These are phyloP conservation scores for Intellagama lesueurii DNA, from an alignment of 2,797 vertebrate species.

Conservation along the genomic window DNA sequence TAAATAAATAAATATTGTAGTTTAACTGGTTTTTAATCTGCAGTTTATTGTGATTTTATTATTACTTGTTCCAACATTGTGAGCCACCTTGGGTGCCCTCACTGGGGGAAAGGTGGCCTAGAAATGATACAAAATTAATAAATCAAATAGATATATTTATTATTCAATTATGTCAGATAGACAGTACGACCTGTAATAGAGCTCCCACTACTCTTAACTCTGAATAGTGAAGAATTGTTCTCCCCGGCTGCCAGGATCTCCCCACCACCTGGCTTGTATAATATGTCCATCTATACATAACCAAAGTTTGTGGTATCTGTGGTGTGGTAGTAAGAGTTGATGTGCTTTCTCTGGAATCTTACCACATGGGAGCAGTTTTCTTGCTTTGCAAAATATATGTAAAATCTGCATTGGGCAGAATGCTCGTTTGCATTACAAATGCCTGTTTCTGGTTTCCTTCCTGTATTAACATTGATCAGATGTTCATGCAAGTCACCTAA, in stretches of 20 bases:
- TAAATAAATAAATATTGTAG: no score
- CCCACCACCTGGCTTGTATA: neutral
- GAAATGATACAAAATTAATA: no score
- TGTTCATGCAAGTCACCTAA: neutral
- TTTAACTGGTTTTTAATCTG: no score
- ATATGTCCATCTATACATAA: neutral
- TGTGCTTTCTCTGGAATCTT: neutral
- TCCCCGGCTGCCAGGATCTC: neutral
- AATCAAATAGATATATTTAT: neutral
- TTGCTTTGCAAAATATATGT: slow-evolving; percentile 1
- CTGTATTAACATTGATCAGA: neutral
- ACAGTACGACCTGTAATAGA: neutral
- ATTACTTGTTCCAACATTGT: no score
- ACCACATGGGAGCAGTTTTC: neutral
- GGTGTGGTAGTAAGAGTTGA: neutral
- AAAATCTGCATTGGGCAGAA: neutral
- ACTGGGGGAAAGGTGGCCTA: no score
- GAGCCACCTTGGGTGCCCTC: no score
- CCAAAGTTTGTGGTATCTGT: neutral
- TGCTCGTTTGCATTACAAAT: slow-evolving; percentile 13
- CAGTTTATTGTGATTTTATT: no score
- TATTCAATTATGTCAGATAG: neutral
- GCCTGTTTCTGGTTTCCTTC: neutral
- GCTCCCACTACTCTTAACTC: neutral
- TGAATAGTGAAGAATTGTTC: neutral